A percentile compares a stretch with the other conserved stretches of the same genome.
phyloP scores from a whole-genome alignment of 2,113 vertebrate genomes.

The Lepisosteus osseus region DNA sequence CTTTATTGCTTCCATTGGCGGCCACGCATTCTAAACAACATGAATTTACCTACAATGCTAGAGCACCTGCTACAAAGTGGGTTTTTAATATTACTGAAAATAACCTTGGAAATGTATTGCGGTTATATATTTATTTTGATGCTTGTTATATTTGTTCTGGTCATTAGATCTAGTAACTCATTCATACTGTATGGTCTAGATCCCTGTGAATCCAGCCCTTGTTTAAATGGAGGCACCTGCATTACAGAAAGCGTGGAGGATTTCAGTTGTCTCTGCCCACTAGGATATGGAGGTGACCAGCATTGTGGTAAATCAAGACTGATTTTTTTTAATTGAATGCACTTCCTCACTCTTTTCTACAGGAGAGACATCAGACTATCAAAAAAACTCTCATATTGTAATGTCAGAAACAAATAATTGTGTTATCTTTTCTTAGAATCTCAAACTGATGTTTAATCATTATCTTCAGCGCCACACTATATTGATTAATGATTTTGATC shows the following conservation, averaged over 20 bases:
- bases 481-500: conserved; percentile 3
- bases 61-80: too few relatives aligned
- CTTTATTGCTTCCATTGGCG: too few relatives aligned
- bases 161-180: not conserved
- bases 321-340: too few relatives aligned
- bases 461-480: not conserved
- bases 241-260: conserved; percentile 29
- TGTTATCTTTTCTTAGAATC: too few relatives aligned
- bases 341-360: not conserved
- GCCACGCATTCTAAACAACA: too few relatives aligned
- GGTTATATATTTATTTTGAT: too few relatives aligned
- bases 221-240: conserved; percentile 31
- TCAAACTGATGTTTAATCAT: too few relatives aligned
- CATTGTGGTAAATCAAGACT: conserved; percentile 19
- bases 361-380: not conserved
- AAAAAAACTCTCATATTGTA: not conserved
- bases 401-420: not conserved
- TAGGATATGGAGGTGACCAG: conserved; percentile 29
- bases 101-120: too few relatives aligned
- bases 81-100: too few relatives aligned
- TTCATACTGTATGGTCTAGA: conserved; percentile 18
- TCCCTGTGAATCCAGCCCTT: conserved; percentile 33
- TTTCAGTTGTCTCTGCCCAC: conserved; percentile 32
- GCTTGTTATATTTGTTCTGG: too few relatives aligned
- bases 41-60: too few relatives aligned